Evolutionary conservation across 2,797 vertebrate genomes (phyloP), one percentile per base, ranked within the genome.

Genomic region (Dallia pectoralis): DNA sequence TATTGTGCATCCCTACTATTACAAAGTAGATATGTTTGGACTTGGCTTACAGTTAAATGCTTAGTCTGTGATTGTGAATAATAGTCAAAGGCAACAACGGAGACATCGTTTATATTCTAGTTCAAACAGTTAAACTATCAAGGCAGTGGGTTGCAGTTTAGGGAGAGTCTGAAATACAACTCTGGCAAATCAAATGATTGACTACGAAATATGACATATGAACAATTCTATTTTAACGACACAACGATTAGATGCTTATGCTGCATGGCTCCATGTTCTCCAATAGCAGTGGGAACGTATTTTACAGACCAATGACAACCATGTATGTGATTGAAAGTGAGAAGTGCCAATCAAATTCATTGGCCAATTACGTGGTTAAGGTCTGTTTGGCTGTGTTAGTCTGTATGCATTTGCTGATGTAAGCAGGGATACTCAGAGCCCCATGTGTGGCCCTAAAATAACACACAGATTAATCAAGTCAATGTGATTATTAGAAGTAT

Each of bases 31-130:
- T 87, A 4, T 1, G 85, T 84, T 84, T 70, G 75, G 77, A 65
- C 74, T 75, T 67, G 69, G 73, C 80, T 82, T 84, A 73, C n/a
- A 76, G 74, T 86, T 87, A 85, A 87, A 86, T 71, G 72, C 82
- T 88, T 89, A 88, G 84, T 75, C 83, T 90, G 87, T 89, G 83
- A 91, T 89, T 87, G 81, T 83, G 81, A 89, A 88, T 84, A 84
- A 84, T 79, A 87, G 82, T 67, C 70, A 75, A 25, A 72, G 75
- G 82, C 76, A 75, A 85, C 85, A 81, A 77, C 69, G 75, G 81
- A 81, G 71, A 81, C 74, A 81, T 69, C 85, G 79, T 86, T 74
- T 82, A 82, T 82, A 85, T 85, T 85, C 64, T 48, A 70, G 73
- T 73, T 59, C 48, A 77, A 64, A 76, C 73, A 81, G 79, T 87